Base-by-base conservation (phyloP, 2,113 vertebrate genomes). In the Misgurnus anguillicaudatus region DNA sequence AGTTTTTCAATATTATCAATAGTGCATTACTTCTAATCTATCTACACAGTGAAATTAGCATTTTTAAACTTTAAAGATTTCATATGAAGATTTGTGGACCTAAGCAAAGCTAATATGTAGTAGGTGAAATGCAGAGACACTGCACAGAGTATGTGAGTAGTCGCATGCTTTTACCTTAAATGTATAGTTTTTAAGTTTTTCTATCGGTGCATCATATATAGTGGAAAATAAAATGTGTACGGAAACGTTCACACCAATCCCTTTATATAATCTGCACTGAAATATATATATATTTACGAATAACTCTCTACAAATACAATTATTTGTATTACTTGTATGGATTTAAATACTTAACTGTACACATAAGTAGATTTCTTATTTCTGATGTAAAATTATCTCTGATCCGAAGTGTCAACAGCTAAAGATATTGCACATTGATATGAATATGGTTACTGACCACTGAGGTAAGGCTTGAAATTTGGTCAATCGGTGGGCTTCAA, bases 401-500 rank as follows among this genome's bases (percentile, higher is more conserved):
- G 6, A 57, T 19, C 2, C 9, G 17, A 57, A 57, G 7, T 57
- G 17, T 57, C 16, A 57, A 1, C 3, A n/a, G 19, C 53, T 57
- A 62, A 80, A 84, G 58, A 85, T 88, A 87, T 88, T 89, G 88
- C 88, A 88, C 88, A 75, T 76, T 71, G 83, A 85, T 68, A 83
- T 51, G 1, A 64, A 62, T 57, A n/a, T 85, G 83, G 38, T 9
- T 72, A 83, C 81, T 81, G 86, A 66, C 75, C 72, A 70, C 57
- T 65, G 79, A 78, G 80, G 77, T 77, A 84, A 83, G 78, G 85
- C 80, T 83, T 55, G 57, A 83, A 16, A 39, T 82, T 69, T 84
- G 71, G 62, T 53, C 69, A 63, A 41, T 38, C 36, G 31, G 62
- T 71, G 47, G 67, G 36, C 24, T 42, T 61, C n/a, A 68, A 21